These are phyloP conservation scores for Ferrisia virgata DNA, from an alignment of 2,888 invertebrate species.

Conservation along the genomic window DNA sequence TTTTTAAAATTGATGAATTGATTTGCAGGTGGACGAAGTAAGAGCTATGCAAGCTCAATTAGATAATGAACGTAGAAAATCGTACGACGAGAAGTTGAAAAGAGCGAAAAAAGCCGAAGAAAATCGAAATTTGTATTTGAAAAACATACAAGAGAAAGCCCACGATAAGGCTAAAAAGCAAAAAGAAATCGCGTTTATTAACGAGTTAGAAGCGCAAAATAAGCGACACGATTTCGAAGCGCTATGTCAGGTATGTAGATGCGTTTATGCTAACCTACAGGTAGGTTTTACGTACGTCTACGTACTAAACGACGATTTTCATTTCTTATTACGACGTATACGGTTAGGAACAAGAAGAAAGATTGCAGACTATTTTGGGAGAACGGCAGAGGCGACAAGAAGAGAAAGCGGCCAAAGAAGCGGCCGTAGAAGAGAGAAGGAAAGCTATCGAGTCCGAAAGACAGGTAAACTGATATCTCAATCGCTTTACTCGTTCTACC, in stretches of 20 bases:
- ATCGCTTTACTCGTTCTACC: too few relatives aligned
- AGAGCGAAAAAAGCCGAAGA: constrained; percentile 89
- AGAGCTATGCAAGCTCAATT: constrained; percentile 78
- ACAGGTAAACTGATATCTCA: too few relatives aligned
- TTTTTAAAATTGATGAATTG: not conserved
- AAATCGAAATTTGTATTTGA: constrained; percentile 78
- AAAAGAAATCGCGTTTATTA: constrained; percentile 96
- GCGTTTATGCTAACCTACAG: too few relatives aligned
- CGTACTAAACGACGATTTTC: not conserved
- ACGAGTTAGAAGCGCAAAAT: constrained; percentile 91
- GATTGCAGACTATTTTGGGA: constrained; percentile 74
- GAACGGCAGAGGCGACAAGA: constrained; percentile 80
- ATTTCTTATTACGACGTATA: not conserved
- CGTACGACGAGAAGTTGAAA: constrained; percentile 73
- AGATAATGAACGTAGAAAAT: constrained; percentile 66
- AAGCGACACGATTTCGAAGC: constrained; percentile 86
- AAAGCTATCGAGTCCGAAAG: constrained; percentile 81
- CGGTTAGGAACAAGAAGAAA: constrained; percentile 78
- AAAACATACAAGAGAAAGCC: constrained; percentile 86
- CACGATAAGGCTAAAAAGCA: constrained; percentile 97
- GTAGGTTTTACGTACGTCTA: too few relatives aligned
- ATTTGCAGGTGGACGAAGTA: constrained; percentile 59
- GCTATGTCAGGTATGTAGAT: constrained; percentile 67
- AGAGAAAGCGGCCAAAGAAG: constrained; percentile 93
- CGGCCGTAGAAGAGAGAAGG: constrained; percentile 86